These are phyloP conservation scores for Callionymus lyra DNA, from an alignment of 2,113 vertebrate species.

Conservation along the genomic window DNA sequence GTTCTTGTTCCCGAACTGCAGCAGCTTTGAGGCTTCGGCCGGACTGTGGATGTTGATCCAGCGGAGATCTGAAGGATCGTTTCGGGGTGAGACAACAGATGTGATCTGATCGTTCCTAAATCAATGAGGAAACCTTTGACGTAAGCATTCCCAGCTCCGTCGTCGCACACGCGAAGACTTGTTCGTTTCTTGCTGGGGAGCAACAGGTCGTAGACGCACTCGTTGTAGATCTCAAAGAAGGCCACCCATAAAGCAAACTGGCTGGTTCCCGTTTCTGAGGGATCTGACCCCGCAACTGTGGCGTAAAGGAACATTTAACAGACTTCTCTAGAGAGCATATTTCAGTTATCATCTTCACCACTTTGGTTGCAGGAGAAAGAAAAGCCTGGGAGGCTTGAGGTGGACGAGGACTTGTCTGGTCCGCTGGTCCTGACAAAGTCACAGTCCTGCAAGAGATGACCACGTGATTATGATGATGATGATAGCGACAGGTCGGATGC, in stretches of 20 bases:
- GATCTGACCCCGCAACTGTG: not conserved
- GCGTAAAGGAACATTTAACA: too few species aligned
- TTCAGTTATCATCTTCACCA: slow-evolving; percentile 42
- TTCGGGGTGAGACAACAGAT: not conserved
- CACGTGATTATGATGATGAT: not conserved
- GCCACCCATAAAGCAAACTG: slow-evolving; percentile 77
- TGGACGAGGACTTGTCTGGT: slow-evolving; percentile 3
- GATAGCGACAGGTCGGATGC: rapidly evolving
- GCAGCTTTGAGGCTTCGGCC: slow-evolving; percentile 71
- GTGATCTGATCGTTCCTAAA: too few species aligned
- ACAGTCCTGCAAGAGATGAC: slow-evolving; percentile 25
- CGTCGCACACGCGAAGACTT: slow-evolving; percentile 75
- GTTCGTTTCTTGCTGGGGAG: slow-evolving; percentile 66
- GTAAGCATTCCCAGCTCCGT: slow-evolving; percentile 75
- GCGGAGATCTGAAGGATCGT: slow-evolving; percentile 64
- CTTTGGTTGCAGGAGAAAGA: slow-evolving; percentile 34
- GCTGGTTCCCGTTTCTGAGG: slow-evolving; percentile 10
- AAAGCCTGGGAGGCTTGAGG: slow-evolving; percentile 13
- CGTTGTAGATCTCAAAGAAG: slow-evolving; percentile 87
- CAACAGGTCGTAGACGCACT: slow-evolving; percentile 78
- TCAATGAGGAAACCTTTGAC: slow-evolving; percentile 64
- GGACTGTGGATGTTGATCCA: slow-evolving; percentile 76
- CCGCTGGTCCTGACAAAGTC: slow-evolving; percentile 13
- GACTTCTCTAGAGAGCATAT: too few species aligned
- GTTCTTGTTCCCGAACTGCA: slow-evolving; percentile 81